phyloP scores from a whole-genome alignment of 2,888 invertebrate species.

The Phanerotoma sp. region DNA sequence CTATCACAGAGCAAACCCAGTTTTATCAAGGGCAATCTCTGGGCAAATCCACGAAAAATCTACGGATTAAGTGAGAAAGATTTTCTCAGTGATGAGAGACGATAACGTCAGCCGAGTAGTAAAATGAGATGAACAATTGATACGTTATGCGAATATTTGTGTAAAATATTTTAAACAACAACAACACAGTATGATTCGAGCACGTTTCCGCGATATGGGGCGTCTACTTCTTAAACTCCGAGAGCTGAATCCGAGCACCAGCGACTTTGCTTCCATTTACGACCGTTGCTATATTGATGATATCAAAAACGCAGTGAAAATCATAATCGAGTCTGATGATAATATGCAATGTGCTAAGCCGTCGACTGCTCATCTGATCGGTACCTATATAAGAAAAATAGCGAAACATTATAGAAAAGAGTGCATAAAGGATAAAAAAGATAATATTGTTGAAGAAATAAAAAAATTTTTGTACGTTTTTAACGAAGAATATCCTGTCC shows the following conservation, averaged over 20 bases:
- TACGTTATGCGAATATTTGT: slow-evolving; percentile 28
- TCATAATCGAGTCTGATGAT: slow-evolving; percentile 11
- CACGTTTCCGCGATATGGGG: slow-evolving; percentile 12
- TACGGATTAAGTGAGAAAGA: slow-evolving; percentile 10
- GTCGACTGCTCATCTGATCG: slow-evolving; percentile 5
- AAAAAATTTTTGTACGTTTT: slow-evolving; percentile 32
- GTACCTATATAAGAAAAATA: slow-evolving; percentile 13
- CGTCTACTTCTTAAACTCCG: slow-evolving; percentile 8
- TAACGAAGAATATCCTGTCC: slow-evolving; percentile 21
- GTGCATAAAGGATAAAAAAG: slow-evolving; percentile 11
- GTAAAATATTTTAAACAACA: slow-evolving; percentile 18
- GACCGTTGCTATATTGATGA: neutral
- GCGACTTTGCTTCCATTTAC: neutral
- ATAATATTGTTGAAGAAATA: slow-evolving; percentile 9
- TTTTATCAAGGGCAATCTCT: slow-evolving; percentile 26
- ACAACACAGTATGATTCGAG: slow-evolving; percentile 28
- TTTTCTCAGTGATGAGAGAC: slow-evolving; percentile 32
- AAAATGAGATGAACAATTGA: slow-evolving; percentile 29
- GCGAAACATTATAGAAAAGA: slow-evolving; percentile 1
- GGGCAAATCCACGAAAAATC: slow-evolving; percentile 30
- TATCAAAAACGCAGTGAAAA: neutral
- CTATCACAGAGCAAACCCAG: slow-evolving; percentile 26
- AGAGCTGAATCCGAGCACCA: slow-evolving; percentile 7
- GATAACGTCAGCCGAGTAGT: slow-evolving; percentile 25
- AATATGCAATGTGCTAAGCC: slow-evolving; percentile 1